phyloP scores from a whole-genome alignment of 2,113 vertebrate genomes.

The zebrafish (Danio rerio) region GRCz12tu NC_133197.1:11197001-11197500 shows the following conservation, averaged over 20 bases:
- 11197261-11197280: slow-evolving; percentile 30
- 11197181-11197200: neutral
- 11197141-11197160: neutral
- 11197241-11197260: slow-evolving; percentile 49
- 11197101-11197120: too few species aligned
- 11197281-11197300: slow-evolving; percentile 63
- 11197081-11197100: too few species aligned
- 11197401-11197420: slow-evolving; percentile 43
- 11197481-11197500: neutral
- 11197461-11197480: slow-evolving; percentile 1
- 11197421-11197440: slow-evolving; percentile 8
- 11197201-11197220: neutral
- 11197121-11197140: too few species aligned
- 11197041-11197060: too few species aligned
- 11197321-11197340: slow-evolving; percentile 47
- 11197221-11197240: neutral
- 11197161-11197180: neutral
- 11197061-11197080: too few species aligned
- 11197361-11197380: slow-evolving; percentile 59
- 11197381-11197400: slow-evolving; percentile 58
- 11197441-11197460: neutral
- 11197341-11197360: slow-evolving; percentile 60
- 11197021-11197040: too few species aligned
- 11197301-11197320: slow-evolving; percentile 56
- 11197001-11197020: too few species aligned